phyloP scores from a whole-genome alignment of 2,888 invertebrate species.

The Minunthozetes semirufus region DNA sequence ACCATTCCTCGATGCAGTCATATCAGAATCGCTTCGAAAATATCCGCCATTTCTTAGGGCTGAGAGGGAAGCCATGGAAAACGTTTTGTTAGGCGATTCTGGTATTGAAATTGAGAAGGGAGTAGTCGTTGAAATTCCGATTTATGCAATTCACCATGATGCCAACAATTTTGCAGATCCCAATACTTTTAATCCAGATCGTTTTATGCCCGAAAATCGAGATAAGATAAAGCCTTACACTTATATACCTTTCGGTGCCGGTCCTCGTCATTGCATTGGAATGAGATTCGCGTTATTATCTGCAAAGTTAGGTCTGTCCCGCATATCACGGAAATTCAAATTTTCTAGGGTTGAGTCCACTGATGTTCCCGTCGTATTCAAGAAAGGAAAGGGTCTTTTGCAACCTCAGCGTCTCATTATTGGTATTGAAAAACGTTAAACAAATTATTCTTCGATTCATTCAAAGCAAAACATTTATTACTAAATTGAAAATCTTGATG shows the following conservation, averaged over 20 bases:
- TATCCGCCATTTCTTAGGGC: conserved; percentile 1
- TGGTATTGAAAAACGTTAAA: too few relatives aligned
- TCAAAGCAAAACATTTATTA: too few relatives aligned
- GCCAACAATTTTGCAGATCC: background rate
- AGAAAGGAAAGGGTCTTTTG: background rate
- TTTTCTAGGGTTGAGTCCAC: background rate
- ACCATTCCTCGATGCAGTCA: conserved; percentile 10
- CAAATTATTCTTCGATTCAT: too few relatives aligned
- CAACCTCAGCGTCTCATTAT: too few relatives aligned
- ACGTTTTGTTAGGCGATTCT: background rate
- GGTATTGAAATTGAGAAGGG: conserved; percentile 17
- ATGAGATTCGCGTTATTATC: background rate
- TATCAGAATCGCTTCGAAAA: conserved; percentile 27
- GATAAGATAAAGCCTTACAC: background rate
- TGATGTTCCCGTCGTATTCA: background rate
- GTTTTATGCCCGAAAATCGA: conserved; percentile 6
- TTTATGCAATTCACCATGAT: conserved; percentile 27
- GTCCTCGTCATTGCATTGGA: background rate
- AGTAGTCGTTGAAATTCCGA: background rate
- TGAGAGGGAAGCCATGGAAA: background rate
- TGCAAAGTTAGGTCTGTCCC: background rate
- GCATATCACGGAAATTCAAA: background rate
- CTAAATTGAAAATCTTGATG: too few relatives aligned
- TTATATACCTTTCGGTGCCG: background rate
- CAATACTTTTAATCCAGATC: conserved; percentile 14